Base-by-base conservation (phyloP, 2,888 invertebrate genomes). In the Exephanes ischioxanthus region DNA sequence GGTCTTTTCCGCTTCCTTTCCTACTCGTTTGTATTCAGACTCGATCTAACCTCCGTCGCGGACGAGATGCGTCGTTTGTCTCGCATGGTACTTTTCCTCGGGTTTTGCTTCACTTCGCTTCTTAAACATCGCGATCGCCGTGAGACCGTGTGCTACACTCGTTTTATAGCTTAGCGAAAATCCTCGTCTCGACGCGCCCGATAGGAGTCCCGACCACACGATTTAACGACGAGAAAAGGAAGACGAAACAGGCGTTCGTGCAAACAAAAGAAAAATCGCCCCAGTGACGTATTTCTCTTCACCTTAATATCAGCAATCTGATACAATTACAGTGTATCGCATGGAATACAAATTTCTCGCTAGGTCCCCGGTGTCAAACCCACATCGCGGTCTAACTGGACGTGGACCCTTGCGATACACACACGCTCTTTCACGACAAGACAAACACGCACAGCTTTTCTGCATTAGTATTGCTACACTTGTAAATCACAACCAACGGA, bases 401-500 rank as follows among this genome's bases (percentile, higher is more conserved):
- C 19, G 26, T 58, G 26, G 37, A 9, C 58, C 14, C 26, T 11
- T 5, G 19, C 9, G 5, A 61, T 6, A 63, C 48, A 48, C 33
- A 75, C 51, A 75, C 48, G 48, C 48, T 16, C 30, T 48, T 19
- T 14, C 51, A 63, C 63, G 63, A 7, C 33, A 5, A 48, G 9
- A 63, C 63, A 30, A 63, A 33, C 22, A 48, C 41, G 51, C 63
- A 75, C 53, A 67, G 76, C 70, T 72, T 76, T 68, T 77, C 72
- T 84, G 72, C 58, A 81, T 82, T 83, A 87, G 89, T 92, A 92
- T 92, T 92, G 91, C 92, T 93, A 92, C 89, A 90, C 90, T 92
- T 93, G 90, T 92, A 92, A 92, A 94, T 94, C 93, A 94, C 93
- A 93, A 93, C 94, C 94, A 93, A 92, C 90, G 89, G 94, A 93